Evolutionary conservation across 1,140 invertebrate genomes (phyloP).

Genomic region (Dendrolimus kikuchii): DNA sequence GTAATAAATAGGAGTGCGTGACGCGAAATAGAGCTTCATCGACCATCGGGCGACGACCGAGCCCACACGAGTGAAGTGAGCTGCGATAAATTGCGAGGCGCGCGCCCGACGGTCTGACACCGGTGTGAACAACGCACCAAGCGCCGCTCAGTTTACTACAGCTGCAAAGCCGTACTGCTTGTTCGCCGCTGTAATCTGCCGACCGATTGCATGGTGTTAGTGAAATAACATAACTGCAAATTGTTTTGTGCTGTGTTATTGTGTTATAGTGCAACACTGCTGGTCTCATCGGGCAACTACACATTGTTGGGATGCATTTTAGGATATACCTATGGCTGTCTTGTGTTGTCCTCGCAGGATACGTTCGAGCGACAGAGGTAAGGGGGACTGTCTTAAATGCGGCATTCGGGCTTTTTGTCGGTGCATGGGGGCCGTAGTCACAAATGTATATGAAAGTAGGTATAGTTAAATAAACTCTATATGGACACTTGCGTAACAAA

Average conservation of each 20-base stretch:
- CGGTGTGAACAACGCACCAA: slow-evolving; percentile 53
- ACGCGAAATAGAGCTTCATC: slow-evolving; percentile 52
- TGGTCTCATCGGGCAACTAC: slow-evolving; percentile 38
- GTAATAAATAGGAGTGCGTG: slow-evolving; percentile 58
- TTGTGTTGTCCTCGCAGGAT: slow-evolving; percentile 71
- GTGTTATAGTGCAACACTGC: slow-evolving; percentile 53
- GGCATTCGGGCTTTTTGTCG: slow-evolving; percentile 54
- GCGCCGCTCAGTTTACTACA: slow-evolving; percentile 63
- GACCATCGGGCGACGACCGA: slow-evolving; percentile 61
- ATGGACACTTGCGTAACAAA: slow-evolving; percentile 52
- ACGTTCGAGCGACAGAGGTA: slow-evolving; percentile 72
- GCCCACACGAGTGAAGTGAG: slow-evolving; percentile 52
- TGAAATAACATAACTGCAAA: slow-evolving; percentile 64
- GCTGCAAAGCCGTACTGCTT: slow-evolving; percentile 45
- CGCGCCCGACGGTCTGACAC: slow-evolving; percentile 22
- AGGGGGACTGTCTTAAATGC: slow-evolving; percentile 64
- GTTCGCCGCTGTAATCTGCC: slow-evolving; percentile 48
- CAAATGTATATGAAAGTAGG: slow-evolving; percentile 21
- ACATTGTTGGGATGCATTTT: slow-evolving; percentile 70
- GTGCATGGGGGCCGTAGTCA: slow-evolving; percentile 15
- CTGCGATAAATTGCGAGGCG: slow-evolving; percentile 36
- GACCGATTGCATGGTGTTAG: slow-evolving; percentile 60
- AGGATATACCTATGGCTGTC: slow-evolving; percentile 72
- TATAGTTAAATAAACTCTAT: slow-evolving; percentile 18
- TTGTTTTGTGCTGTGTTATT: slow-evolving; percentile 62